Evolutionary conservation across 2,888 invertebrate genomes (phyloP).

Genomic region (Sesia bembeciformis): DNA sequence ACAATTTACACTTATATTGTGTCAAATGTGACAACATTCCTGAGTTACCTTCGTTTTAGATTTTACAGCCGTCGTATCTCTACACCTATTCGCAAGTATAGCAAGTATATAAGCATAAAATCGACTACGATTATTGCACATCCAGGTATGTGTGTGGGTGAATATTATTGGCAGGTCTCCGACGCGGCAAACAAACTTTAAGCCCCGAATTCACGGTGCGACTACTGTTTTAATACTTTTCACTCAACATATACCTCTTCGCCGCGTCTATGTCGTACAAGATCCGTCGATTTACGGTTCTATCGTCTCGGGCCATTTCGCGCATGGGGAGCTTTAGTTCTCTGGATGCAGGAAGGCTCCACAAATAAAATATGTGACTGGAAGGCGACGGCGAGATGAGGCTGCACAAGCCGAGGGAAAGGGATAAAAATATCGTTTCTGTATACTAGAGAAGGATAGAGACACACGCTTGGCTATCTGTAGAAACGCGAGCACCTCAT

Average conservation of each 20-base stretch:
- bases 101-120: constrained; percentile 48
- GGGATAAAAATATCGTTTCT: constrained; percentile 24
- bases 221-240: constrained; percentile 9
- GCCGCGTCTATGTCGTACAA: background rate
- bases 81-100: constrained; percentile 33
- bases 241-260: background rate
- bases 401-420: constrained; percentile 48
- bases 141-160: constrained; percentile 59
- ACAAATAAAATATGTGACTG: constrained; percentile 75
- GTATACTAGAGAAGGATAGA: constrained; percentile 31
- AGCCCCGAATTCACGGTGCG: constrained; percentile 35
- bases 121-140: constrained; percentile 37
- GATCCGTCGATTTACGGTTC: background rate
- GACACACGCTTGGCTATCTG: constrained; percentile 56
- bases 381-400: constrained; percentile 69
- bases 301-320: constrained; percentile 25
- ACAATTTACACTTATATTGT: no score
- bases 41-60: constrained; percentile 18
- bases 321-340: constrained; percentile 54
- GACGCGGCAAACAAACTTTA: constrained; percentile 44
- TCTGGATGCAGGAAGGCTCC: constrained; percentile 68
- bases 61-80: constrained; percentile 35
- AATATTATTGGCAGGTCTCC: constrained; percentile 64
- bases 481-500: constrained; percentile 73
- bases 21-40: background rate